Conservation (phyloP, 2,113 vertebrate genomes). For the Candoia aspera region DNA sequence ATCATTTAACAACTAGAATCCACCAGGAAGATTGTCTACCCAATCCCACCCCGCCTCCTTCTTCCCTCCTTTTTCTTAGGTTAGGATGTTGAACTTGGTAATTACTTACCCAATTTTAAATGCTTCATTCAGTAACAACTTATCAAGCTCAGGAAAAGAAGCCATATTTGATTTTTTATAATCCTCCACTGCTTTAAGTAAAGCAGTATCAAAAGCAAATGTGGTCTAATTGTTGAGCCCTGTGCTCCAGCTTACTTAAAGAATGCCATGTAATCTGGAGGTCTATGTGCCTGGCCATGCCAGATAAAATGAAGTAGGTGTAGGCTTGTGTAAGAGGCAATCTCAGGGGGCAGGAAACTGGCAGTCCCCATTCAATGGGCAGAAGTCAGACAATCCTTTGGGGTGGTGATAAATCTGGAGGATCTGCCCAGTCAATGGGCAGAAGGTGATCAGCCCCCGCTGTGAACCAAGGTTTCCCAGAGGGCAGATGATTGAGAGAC, state of each 20-base stretch:
- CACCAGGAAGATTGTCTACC: background rate
- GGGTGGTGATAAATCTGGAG: too few relatives aligned
- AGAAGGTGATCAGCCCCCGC: too few relatives aligned
- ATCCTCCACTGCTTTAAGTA: background rate
- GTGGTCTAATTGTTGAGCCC: background rate
- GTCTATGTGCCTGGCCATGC: background rate
- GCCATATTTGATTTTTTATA: background rate
- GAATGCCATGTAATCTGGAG: background rate
- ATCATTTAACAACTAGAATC: background rate
- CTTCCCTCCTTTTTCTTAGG: background rate
- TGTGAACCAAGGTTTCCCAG: too few relatives aligned
- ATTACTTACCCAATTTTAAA: background rate
- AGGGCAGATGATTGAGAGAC: too few relatives aligned
- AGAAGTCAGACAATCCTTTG: too few relatives aligned
- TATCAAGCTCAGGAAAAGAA: background rate
- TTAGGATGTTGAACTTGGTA: background rate
- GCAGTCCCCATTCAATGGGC: too few relatives aligned
- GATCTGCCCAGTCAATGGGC: too few relatives aligned
- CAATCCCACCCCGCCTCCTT: background rate
- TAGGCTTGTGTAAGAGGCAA: too few relatives aligned
- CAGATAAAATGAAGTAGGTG: background rate
- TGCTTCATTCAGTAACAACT: background rate
- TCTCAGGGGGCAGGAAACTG: too few relatives aligned
- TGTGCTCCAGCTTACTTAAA: background rate
- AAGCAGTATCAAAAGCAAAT: background rate